Evolutionary conservation across 2,888 invertebrate genomes (phyloP), one percentile per base, ranked within the genome.

Genomic region (Latrodectus hesperus): DNA sequence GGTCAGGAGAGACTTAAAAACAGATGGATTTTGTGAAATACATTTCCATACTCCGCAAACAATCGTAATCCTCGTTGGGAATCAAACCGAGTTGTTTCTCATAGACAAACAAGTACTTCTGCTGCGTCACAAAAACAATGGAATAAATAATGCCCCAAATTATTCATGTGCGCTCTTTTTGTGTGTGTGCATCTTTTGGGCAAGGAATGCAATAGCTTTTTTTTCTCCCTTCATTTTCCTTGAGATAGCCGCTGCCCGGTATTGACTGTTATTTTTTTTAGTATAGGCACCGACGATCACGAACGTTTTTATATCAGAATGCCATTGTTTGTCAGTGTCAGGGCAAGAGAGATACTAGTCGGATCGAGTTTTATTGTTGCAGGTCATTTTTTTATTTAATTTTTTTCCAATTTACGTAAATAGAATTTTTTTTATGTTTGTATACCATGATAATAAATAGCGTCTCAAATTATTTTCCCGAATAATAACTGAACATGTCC

Each of bases 131-230:
- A 16, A 60, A 60, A 60, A 60, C 60, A 60, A 60, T 60, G n/a
- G 60, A 60, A 60, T 60, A n/a, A 60, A 60, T 60, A 60, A 60
- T 60, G 60, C 60, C n/a, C 60, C 60, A n/a, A 60, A 60, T 60
- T 60, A 60, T 60, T 60, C n/a, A 60, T 60, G n/a, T 60, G 60
- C 9, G 60, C 12, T 12, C n/a, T 60, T 60, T 60, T 60, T 60
- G 60, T 60, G 14, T 60, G 60, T 60, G 14, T 60, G 12, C n/a
- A n/a, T 12, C 60, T n/a, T 60, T n/a, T 60, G 60, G 6, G 11
- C n/a, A 60, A 60, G 60, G 60, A 16, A 16, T 60, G 60, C 12
- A 60, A 60, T 60, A 9, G n/a, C 60, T 12, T 16, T 6, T 14
- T 12, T 60, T 38, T 4, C 5, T 38, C 38, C 22, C 22, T 22